phyloP scores from a whole-genome alignment of 2,113 vertebrate species.

The Cyprinodon variegatus region DNA sequence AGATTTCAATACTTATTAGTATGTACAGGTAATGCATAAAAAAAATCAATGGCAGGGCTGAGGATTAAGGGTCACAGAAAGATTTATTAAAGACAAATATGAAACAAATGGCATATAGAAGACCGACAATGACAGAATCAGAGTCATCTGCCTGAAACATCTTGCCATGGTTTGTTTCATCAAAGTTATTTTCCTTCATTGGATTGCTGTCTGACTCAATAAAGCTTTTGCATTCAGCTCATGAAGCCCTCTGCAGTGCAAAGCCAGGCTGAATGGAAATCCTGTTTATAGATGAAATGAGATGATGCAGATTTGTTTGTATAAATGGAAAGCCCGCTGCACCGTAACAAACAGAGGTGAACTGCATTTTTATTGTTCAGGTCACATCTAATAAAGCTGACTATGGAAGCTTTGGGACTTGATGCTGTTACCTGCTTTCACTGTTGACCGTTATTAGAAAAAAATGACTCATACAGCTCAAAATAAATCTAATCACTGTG shows the following conservation, averaged over 20 bases:
- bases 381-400: not conserved
- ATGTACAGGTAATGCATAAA: not conserved
- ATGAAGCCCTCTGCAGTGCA: not conserved
- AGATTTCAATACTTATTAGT: not conserved
- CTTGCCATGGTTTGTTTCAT: not conserved
- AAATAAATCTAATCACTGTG: too few relatives aligned
- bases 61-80: not conserved
- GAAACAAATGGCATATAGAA: not conserved
- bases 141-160: not conserved
- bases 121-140: not conserved
- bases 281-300: constrained; percentile 1
- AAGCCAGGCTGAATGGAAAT: not conserved
- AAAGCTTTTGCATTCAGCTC: not conserved
- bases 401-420: not conserved
- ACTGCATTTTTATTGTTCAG: not conserved
- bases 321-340: not conserved
- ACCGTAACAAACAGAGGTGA: not conserved
- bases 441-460: not conserved
- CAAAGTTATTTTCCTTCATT: not conserved
- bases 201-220: not conserved
- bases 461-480: not conserved
- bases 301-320: not conserved
- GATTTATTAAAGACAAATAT: not conserved
- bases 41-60: not conserved
- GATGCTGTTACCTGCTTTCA: not conserved